Evolutionary conservation across 2,113 vertebrate genomes (phyloP).

Genomic region (Ranitomeya imitator): DNA sequence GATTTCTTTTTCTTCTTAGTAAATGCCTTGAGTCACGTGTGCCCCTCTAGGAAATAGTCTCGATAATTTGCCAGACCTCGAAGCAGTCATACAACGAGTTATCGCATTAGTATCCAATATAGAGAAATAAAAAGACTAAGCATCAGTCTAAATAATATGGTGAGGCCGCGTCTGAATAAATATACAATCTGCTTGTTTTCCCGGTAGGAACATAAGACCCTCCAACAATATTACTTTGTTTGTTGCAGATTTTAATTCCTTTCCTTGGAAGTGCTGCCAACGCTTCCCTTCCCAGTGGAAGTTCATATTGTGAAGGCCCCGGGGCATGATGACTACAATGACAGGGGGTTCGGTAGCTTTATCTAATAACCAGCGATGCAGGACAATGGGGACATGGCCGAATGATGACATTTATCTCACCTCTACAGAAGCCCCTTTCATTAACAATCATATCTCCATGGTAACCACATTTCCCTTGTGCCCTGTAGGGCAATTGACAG

Average conservation of each 20-base stretch:
- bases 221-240: conserved; percentile 8
- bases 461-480: not conserved
- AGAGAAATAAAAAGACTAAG: not conserved
- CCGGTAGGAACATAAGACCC: not conserved
- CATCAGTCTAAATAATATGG: not conserved
- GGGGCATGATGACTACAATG: conserved; percentile 35
- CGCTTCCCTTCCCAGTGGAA: conserved; percentile 33
- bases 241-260: conserved; percentile 11
- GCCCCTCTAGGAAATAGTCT: not conserved
- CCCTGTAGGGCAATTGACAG: not conserved
- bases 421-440: conserved; percentile 3
- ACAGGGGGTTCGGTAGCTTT: not conserved
- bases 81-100: not conserved
- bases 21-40: not conserved
- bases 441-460: conserved; percentile 26
- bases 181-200: not conserved
- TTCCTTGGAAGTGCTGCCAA: not conserved
- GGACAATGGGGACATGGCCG: not conserved
- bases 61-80: not conserved
- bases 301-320: conserved; percentile 45
- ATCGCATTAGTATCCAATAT: not conserved
- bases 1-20: not conserved
- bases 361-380: conserved; percentile 34
- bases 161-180: not conserved
- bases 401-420: conserved; percentile 26